These are phyloP conservation scores for Marmota monax DNA, from an alignment of 2,113 vertebrate species.

Conservation along the genomic window DNA sequence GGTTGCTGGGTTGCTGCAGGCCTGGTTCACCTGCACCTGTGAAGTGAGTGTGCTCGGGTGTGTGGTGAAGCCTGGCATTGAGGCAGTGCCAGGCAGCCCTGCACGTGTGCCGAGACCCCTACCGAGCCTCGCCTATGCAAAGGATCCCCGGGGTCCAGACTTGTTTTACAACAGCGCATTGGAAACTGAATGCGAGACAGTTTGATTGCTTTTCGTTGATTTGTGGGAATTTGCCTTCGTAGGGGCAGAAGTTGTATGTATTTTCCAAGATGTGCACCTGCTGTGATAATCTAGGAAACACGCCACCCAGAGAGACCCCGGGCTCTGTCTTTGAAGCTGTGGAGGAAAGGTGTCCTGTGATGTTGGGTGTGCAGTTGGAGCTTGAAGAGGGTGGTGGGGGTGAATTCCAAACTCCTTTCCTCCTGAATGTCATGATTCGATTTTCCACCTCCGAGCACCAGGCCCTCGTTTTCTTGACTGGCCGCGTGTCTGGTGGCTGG, in stretches of 20 bases:
- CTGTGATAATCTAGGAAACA: background rate
- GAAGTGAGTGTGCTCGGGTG: background rate
- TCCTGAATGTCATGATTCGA: background rate
- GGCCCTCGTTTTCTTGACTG: accelerated
- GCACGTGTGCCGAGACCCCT: accelerated
- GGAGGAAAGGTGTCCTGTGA: background rate
- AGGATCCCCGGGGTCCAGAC: background rate
- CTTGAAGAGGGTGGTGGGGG: background rate
- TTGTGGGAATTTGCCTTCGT: background rate
- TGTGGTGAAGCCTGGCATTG: too few relatives aligned
- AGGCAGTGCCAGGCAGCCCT: too few relatives aligned
- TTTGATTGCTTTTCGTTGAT: background rate
- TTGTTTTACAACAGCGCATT: background rate
- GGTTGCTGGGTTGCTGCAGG: background rate
- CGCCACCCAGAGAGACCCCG: too few relatives aligned
- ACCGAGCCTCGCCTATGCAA: too few relatives aligned
- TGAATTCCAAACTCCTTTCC: background rate
- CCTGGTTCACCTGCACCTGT: background rate
- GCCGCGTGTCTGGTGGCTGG: accelerated
- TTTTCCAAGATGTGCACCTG: background rate
- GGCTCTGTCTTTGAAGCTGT: background rate
- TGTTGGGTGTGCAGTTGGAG: accelerated
- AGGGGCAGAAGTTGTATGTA: background rate
- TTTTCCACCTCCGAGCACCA: background rate
- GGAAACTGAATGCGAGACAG: background rate